Evolutionary conservation across 1,140 invertebrate genomes (phyloP).

Genomic region (Euwallacea fornicatus): DNA sequence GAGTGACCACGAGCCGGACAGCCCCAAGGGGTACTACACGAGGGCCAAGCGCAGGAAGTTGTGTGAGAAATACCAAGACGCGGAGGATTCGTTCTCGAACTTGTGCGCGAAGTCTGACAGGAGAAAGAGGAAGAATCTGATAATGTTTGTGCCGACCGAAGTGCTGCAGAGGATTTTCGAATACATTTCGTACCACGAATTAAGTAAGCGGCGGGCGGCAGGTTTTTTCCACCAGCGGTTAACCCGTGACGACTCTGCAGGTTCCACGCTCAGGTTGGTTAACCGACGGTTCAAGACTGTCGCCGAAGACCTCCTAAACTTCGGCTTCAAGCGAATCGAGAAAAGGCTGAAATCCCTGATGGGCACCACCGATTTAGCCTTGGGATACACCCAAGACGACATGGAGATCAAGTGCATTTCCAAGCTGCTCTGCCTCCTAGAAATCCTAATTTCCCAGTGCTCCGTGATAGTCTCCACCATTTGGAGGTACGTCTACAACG

Average conservation of each 20-base stretch:
- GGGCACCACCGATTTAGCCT: conserved; percentile 33
- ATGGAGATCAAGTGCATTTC: conserved; percentile 45
- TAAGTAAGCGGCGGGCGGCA: conserved; percentile 11
- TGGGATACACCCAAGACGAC: conserved; percentile 44
- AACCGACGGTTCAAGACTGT: conserved; percentile 44
- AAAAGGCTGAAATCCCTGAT: conserved; percentile 38
- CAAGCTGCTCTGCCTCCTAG: conserved; percentile 43
- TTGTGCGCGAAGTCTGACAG: conserved; percentile 20
- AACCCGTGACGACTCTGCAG: conserved; percentile 28
- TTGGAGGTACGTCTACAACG: conserved; percentile 47
- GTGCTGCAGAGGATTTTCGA: conserved; percentile 43
- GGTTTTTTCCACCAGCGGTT: background rate
- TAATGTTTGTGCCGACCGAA: conserved; percentile 45
- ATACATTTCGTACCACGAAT: conserved; percentile 43
- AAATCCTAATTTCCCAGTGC: conserved; percentile 46
- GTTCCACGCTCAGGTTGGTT: conserved; percentile 42
- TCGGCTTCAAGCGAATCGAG: conserved; percentile 40
- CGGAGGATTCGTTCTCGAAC: conserved; percentile 15
- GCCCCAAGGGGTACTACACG: conserved; percentile 35
- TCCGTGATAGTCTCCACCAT: conserved; percentile 42
- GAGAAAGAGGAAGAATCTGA: conserved; percentile 42
- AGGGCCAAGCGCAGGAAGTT: conserved; percentile 38
- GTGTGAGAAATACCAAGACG: conserved; percentile 23
- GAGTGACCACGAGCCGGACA: conserved; percentile 32
- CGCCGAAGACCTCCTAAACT: conserved; percentile 44